Percentiles rank a stretch among this genome's conserved stretches.
These are phyloP conservation scores for Microtus oregoni DNA, from an alignment of 2,113 vertebrate genomes.

Conservation along the genomic window DNA sequence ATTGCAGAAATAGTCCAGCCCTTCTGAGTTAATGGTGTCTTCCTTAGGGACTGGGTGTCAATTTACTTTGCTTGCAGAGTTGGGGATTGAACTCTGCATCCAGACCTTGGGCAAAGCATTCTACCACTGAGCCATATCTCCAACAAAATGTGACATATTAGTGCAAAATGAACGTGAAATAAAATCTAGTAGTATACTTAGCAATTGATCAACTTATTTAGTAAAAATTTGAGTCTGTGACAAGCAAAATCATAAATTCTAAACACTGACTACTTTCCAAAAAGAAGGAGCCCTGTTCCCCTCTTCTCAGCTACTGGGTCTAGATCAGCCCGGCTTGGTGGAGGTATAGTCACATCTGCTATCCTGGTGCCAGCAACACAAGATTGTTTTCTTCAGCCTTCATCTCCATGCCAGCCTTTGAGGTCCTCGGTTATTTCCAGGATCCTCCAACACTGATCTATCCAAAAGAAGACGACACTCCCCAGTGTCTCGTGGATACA, in stretches of 20 bases:
- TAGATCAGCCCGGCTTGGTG: neutral
- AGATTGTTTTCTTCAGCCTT: neutral
- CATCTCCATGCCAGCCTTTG: neutral
- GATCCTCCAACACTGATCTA: neutral
- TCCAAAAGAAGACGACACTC: neutral
- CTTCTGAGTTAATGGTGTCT: neutral
- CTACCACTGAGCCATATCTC: neutral
- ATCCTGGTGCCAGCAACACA: too few relatives aligned
- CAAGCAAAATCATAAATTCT: neutral
- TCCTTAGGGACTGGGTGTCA: neutral
- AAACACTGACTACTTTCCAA: neutral
- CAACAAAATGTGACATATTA: neutral
- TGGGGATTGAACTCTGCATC: neutral
- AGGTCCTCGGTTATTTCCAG: neutral
- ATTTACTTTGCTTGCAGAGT: neutral
- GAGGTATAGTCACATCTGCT: neutral
- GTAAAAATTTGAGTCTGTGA: neutral
- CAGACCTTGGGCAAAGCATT: neutral
- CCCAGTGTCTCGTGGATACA: rapidly evolving
- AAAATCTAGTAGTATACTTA: neutral
- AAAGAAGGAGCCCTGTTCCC: neutral
- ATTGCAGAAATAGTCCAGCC: neutral
- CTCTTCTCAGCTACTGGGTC: neutral
- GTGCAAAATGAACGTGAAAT: neutral
- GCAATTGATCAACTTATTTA: neutral